Conservation (phyloP, 2,113 vertebrate species). For the Psittacara wagleri region DNA sequence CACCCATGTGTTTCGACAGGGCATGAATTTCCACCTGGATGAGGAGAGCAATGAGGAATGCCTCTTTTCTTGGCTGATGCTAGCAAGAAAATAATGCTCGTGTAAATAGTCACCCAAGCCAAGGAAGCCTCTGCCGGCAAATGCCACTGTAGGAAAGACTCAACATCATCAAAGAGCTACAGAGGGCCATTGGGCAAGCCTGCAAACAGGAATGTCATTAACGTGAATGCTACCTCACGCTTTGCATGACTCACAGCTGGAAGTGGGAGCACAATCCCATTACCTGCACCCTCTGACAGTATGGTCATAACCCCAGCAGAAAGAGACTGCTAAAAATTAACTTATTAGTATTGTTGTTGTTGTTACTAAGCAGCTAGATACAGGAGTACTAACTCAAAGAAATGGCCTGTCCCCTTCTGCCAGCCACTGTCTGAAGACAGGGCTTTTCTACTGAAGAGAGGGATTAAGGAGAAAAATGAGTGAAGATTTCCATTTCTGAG, state of each 20-base stretch:
- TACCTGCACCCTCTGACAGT: not conserved
- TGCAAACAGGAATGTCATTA: not conserved
- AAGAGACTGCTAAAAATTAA: constrained; percentile 22
- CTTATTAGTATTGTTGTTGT: not conserved
- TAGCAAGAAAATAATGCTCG: not conserved
- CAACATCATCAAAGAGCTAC: not conserved
- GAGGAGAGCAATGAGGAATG: not conserved
- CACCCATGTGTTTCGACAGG: not conserved
- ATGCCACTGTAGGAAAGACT: not conserved
- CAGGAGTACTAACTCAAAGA: not conserved
- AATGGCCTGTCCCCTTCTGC: not conserved
- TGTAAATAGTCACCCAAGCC: not conserved
- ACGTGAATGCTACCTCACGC: not conserved
- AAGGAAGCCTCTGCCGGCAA: not conserved
- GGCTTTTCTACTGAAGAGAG: constrained; percentile 5
- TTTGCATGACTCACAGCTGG: not conserved
- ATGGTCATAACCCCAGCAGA: not conserved
- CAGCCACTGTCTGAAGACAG: not conserved
- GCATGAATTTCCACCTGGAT: not conserved
- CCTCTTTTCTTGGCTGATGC: not conserved
- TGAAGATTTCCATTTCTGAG: constrained; percentile 43
- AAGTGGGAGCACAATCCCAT: not conserved
- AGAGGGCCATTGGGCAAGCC: not conserved
- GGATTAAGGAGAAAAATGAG: constrained; percentile 46
- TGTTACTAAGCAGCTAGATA: not conserved